Evolutionary conservation across 2,888 invertebrate genomes (phyloP).

Genomic region (Endotricha flammealis): DNA sequence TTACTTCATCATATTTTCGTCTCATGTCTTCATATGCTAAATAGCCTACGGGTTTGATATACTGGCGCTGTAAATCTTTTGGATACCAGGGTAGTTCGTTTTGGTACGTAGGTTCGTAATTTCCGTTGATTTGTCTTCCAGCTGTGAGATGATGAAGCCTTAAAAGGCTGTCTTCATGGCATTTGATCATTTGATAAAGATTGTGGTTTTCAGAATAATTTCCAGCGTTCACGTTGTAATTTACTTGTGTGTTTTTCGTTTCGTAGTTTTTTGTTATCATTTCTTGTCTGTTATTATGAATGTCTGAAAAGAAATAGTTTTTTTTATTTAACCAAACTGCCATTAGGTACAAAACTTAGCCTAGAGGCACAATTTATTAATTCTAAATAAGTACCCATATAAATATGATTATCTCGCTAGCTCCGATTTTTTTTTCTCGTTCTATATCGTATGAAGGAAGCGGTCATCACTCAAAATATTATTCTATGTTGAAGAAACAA

Average conservation of each 20-base stretch:
- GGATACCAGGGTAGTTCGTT: conserved; percentile 64
- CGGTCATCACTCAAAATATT: too few relatives aligned
- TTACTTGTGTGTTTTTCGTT: conserved; percentile 37
- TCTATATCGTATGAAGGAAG: too few relatives aligned
- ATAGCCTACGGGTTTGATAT: conserved; percentile 62
- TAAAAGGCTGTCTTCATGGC: conserved; percentile 66
- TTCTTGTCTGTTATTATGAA: conserved; percentile 30
- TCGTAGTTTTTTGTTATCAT: conserved; percentile 43
- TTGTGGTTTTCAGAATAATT: conserved; percentile 66
- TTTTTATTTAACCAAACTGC: too few relatives aligned
- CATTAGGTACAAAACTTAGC: too few relatives aligned
- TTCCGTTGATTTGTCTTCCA: conserved; percentile 50
- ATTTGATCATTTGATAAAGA: conserved; percentile 71
- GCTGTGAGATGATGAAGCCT: conserved; percentile 69
- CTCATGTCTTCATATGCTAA: conserved; percentile 62
- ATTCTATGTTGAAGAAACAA: too few relatives aligned
- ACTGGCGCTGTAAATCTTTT: conserved; percentile 64
- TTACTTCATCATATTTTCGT: conserved; percentile 55
- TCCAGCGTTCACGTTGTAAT: conserved; percentile 51
- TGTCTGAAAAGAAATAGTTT: conserved; percentile 30
- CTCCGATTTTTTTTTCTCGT: too few relatives aligned
- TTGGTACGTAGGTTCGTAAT: conserved; percentile 55
- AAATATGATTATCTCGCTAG: too few relatives aligned
- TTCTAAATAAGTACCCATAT: too few relatives aligned
- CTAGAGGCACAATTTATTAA: too few relatives aligned